Base-by-base conservation (phyloP, 2,888 invertebrate genomes). In the Andrena chrysosceles region DNA sequence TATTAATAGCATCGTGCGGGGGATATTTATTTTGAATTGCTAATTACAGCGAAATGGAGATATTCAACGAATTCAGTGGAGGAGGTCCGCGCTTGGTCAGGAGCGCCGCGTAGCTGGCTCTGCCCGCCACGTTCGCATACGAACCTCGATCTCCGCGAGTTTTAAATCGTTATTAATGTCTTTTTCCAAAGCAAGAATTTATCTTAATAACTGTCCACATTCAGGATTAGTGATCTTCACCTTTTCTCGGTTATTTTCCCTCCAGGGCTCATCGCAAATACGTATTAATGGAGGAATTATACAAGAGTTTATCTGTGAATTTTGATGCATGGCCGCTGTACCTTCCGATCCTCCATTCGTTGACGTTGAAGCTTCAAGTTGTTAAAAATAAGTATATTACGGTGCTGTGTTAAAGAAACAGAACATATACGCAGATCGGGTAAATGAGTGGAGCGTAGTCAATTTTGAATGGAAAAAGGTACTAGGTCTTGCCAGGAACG, bases 261-360 rank as follows among this genome's bases (percentile, higher is more conserved):
- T 71, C 63, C 63, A 49, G 60, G 69, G 33, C 48, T 49, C 35
- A 6, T 42, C 16, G 66, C 71, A 81, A 82, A 82, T 78, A 63
- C 71, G 71, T 75, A 81, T 81, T 81, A 82, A 82, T 72, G 81
- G 75, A 56, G 31, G 67, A 83, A 81, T 81, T 83, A 83, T 83
- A 76, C 76, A 49, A 20, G 56, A 68, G 49, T 75, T 42, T 75
- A 75, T 59, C 75, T 62, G n/a, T 8, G 60, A 0, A 16, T 48
- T 63, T 33, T 71, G 77, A 81, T 69, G 29, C 78, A 26, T 29
- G 54, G 29, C 20, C n/a, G 23, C 23, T 7, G 20, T 33, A 26
- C 13, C 7, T 49, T 79, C 35, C 31, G 81, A 67, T 56, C 42
- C 62, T 1, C 7, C 8, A 10, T 13, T 49, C 42, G 23, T 13